Percentiles rank a stretch among this genome's conserved stretches.
Conservation (phyloP, 1,140 invertebrate genomes). For the Tribolium madens region DNA sequence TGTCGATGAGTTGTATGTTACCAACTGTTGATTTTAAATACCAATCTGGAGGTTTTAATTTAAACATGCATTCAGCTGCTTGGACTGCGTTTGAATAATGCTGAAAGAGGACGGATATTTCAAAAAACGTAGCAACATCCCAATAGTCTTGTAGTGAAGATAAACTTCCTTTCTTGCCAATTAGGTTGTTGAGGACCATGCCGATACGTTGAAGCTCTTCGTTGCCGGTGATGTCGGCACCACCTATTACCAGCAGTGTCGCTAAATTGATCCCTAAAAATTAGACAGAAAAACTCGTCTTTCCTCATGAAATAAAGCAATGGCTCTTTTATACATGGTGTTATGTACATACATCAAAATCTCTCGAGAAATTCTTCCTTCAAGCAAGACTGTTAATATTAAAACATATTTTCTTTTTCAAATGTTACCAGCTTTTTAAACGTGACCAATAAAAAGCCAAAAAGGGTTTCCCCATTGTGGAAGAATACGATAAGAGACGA, state of each 20-base stretch:
- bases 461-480: no score
- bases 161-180: constrained; percentile 97
- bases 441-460: no score
- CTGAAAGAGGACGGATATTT: constrained; percentile 97
- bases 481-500: no score
- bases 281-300: neutral
- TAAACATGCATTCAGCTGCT: constrained; percentile 99
- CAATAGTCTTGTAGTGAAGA: constrained; percentile 96
- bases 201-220: constrained; percentile 91
- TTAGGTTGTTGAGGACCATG: constrained; percentile 96
- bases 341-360: no score
- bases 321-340: no score
- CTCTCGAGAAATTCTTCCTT: no score
- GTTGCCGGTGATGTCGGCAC: constrained; percentile 94
- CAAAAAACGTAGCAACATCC: constrained; percentile 99
- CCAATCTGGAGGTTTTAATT: constrained; percentile 98
- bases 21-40: constrained; percentile 98
- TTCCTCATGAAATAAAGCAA: constrained; percentile 16
- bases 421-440: no score
- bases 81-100: constrained; percentile 98
- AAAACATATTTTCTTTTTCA: no score
- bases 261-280: constrained; percentile 92
- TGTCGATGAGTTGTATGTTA: constrained; percentile 96
- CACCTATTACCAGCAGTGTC: constrained; percentile 96
- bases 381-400: no score